phyloP scores from a whole-genome alignment of 2,888 invertebrate species.

The Limnephilus marmoratus region DNA sequence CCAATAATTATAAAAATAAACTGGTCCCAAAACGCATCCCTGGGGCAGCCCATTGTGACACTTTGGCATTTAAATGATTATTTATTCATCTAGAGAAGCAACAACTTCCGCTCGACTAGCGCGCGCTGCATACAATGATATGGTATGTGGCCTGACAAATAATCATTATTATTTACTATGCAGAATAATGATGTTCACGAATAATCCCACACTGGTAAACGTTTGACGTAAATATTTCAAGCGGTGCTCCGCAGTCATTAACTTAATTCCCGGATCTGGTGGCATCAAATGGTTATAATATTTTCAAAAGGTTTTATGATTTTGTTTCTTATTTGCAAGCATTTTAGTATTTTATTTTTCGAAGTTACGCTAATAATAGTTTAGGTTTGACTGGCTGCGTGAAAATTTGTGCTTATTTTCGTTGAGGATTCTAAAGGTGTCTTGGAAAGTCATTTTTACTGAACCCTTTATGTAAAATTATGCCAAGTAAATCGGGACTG shows the following conservation, averaged over 20 bases:
- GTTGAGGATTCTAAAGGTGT: neutral
- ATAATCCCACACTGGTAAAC: neutral
- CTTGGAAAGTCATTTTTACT: neutral
- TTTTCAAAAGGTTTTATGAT: neutral
- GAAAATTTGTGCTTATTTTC: neutral
- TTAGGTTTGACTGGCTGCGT: neutral
- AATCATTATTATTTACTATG: neutral
- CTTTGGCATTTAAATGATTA: constrained; percentile 45
- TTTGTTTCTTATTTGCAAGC: neutral
- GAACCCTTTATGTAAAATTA: too few relatives aligned
- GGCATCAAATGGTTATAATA: neutral
- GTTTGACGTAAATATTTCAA: neutral
- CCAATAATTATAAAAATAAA: neutral
- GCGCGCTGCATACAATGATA: constrained; percentile 8
- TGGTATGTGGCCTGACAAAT: constrained; percentile 38
- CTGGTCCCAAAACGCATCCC: constrained; percentile 3
- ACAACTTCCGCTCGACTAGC: constrained; percentile 47
- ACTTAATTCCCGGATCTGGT: neutral
- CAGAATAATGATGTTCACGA: constrained; percentile 24
- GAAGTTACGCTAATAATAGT: neutral
- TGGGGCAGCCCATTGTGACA: neutral
- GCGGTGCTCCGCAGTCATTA: neutral
- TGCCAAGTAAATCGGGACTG: too few relatives aligned
- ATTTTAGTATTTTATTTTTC: neutral
- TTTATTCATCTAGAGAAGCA: constrained; percentile 38